Base-by-base conservation (phyloP, 1,140 invertebrate genomes). In the Drosophila ficusphila region DNA sequence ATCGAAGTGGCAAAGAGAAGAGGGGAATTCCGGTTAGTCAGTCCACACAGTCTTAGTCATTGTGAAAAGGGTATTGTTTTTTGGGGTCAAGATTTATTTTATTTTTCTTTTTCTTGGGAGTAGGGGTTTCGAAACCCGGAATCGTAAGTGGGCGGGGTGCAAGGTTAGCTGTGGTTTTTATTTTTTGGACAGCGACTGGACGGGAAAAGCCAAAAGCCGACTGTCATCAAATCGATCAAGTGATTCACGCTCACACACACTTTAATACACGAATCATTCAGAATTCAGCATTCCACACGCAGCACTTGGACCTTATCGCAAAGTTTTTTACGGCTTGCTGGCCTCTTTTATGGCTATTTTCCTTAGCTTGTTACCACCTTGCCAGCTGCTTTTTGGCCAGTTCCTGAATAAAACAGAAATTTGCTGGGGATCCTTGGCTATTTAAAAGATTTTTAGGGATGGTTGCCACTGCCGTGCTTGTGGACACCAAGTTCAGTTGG, bases 141-240 rank as follows among this genome's bases (percentile, higher is more conserved):
- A 31, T 4, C 9, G 29, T 31, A n/a, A 31, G 39, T 41, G 21
- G 21, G 23, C 23, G 11, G 21, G n/a, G 21, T 1, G 41, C 21
- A 7, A n/a, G n/a, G n/a, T 6, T 4, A 21, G 18, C n/a, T n/a
- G n/a, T 41, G 41, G n/a, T 12, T n/a, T 9, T 2, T 36, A 18
- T 19, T 16, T 36, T 36, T 36, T 36, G 12, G 46, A 12, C 33
- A 14, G 21, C 11, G n/a, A 18, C 21, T 19, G 18, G 49, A 33
- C 11, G 47, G 56, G 14, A 60, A 57, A 42, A 60, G 58, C 54
- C 38, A 62, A 47, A 60, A 64, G 42, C 29, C 34, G 60, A 41
- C 60, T 64, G 67, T 67, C 62, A 68, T 42, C 62, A 73, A 73
- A 73, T 72, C 56, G 70, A 73, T 64, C 48, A 73, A 73, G 49